Conservation (phyloP, 2,888 invertebrate species). For the Andrena hattorfiana region DNA sequence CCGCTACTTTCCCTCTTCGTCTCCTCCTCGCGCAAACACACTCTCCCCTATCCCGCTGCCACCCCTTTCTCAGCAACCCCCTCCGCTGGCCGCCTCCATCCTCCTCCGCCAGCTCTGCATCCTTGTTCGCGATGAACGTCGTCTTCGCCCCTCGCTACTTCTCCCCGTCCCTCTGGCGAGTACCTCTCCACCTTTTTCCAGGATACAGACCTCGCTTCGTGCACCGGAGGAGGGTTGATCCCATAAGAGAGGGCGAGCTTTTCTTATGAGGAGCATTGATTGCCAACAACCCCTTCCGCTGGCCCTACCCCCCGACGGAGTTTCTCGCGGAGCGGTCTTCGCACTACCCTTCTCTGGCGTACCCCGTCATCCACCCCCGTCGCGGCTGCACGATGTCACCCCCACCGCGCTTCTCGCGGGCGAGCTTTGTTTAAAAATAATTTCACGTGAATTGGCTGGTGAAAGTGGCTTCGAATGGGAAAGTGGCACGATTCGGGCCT, state of each 20-base stretch:
- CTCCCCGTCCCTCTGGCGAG: slow-evolving; percentile 18
- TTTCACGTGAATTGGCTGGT: background rate
- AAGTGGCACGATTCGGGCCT: slow-evolving; percentile 2
- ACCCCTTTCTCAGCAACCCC: slow-evolving; percentile 42
- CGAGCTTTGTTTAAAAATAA: slow-evolving; percentile 34
- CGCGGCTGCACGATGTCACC: slow-evolving; percentile 16
- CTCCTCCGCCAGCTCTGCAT: background rate
- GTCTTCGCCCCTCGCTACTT: slow-evolving; percentile 1
- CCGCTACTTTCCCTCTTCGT: slow-evolving; percentile 44
- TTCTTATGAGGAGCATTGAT: slow-evolving; percentile 84
- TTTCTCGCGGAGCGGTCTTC: slow-evolving; percentile 43
- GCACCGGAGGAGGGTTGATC: slow-evolving; percentile 73
- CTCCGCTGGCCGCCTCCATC: background rate
- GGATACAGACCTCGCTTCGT: slow-evolving; percentile 47
- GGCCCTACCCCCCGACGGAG: slow-evolving; percentile 55
- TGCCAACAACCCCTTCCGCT: slow-evolving; percentile 82
- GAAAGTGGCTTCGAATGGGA: slow-evolving; percentile 7
- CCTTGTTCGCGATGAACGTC: slow-evolving; percentile 14
- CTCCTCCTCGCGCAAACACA: slow-evolving; percentile 38
- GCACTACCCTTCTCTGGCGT: slow-evolving; percentile 35
- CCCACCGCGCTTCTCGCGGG: slow-evolving; percentile 20
- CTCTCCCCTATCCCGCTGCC: slow-evolving; percentile 50
- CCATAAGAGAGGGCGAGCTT: slow-evolving; percentile 80
- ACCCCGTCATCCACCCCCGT: slow-evolving; percentile 33
- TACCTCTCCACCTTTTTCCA: slow-evolving; percentile 61